phyloP scores from a whole-genome alignment of 2,797 vertebrate genomes.

The Smutsia temminckii region DNA sequence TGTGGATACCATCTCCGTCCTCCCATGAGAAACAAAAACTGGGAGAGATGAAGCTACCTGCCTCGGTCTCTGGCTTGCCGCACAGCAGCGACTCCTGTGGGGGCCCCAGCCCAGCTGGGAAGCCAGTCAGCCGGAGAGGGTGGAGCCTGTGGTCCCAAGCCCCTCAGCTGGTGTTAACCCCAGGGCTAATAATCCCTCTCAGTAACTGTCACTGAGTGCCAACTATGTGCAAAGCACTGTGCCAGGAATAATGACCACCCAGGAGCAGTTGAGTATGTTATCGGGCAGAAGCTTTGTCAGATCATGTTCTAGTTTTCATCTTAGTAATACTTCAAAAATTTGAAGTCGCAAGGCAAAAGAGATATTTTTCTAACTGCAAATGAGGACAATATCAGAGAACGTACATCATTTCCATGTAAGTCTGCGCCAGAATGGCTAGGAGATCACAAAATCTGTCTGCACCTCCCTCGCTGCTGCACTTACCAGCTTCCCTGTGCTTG shows the following conservation, averaged over 20 bases:
- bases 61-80: too few species aligned
- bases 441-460: too few species aligned
- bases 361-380: neutral
- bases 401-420: neutral
- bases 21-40: neutral
- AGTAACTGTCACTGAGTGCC: neutral
- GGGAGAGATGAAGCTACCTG: too few species aligned
- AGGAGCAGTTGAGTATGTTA: neutral
- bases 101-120: neutral
- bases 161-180: accelerated
- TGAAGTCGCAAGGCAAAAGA: neutral
- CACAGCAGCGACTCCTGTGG: too few species aligned
- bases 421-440: neutral
- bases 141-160: neutral
- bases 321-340: neutral
- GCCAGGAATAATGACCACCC: accelerated
- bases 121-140: neutral
- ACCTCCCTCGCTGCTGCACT: accelerated
- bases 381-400: neutral
- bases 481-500: neutral
- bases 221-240: accelerated
- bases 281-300: neutral
- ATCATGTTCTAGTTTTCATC: neutral
- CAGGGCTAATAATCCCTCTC: too few species aligned
- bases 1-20: accelerated